phyloP scores from a whole-genome alignment of 2,113 vertebrate species.

The Bos indicus region DNA sequence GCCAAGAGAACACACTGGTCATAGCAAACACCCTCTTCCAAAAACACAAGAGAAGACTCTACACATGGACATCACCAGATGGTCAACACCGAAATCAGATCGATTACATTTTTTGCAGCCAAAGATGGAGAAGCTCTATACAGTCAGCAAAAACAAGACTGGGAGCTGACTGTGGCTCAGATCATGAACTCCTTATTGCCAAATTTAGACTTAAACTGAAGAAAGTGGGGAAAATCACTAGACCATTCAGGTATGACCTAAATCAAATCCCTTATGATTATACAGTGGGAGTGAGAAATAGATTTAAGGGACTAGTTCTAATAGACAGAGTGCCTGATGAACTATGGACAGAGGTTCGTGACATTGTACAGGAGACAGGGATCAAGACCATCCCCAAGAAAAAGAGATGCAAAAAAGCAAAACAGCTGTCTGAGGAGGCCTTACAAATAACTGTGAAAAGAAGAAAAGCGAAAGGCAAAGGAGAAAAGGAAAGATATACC shows the following conservation, averaged over 20 bases:
- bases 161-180: neutral
- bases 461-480: neutral
- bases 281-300: neutral
- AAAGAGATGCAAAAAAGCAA: neutral
- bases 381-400: neutral
- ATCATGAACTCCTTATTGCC: neutral
- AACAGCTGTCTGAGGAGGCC: neutral
- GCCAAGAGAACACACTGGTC: no score
- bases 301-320: neutral
- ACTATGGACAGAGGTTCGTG: neutral
- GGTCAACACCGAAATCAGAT: neutral
- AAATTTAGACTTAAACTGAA: neutral
- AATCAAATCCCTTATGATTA: neutral
- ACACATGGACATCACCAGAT: neutral
- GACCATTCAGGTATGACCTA: neutral
- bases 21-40: no score
- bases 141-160: neutral
- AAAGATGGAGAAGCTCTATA: neutral
- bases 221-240: neutral
- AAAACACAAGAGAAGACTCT: no score
- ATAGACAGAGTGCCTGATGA: neutral
- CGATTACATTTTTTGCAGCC: neutral
- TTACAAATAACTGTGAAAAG: neutral
- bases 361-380: neutral
- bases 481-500: neutral